These are phyloP conservation scores for Epinotia nisella DNA, from an alignment of 2,888 invertebrate species.

Conservation along the genomic window DNA sequence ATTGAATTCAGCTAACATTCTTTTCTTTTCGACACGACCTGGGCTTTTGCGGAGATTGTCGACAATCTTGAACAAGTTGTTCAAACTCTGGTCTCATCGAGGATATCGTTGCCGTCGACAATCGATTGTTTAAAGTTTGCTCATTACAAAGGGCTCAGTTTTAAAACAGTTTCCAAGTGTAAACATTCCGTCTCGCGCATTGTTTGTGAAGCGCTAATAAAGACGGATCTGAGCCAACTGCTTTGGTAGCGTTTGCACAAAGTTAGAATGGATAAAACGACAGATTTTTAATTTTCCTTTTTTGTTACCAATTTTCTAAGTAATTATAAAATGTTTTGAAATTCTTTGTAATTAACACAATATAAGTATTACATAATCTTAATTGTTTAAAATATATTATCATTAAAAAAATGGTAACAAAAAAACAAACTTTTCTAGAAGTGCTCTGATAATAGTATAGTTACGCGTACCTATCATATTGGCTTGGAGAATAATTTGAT, in stretches of 20 bases:
- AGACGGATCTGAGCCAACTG: constrained; percentile 5
- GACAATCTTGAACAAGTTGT: constrained; percentile 24
- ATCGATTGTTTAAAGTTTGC: constrained; percentile 26
- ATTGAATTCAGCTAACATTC: background rate
- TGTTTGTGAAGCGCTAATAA: constrained; percentile 21
- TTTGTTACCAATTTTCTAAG: no score
- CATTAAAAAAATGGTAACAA: no score
- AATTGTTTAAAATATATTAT: no score
- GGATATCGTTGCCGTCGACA: constrained; percentile 16
- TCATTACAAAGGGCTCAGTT: constrained; percentile 36
- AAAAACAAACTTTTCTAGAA: no score
- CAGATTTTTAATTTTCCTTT: no score
- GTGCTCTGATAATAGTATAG: no score
- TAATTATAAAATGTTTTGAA: no score
- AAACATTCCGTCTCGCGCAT: constrained; percentile 24
- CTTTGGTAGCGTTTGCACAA: background rate
- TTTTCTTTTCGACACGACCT: background rate
- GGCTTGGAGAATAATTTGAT: no score
- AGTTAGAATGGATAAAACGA: no score
- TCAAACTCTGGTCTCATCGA: constrained; percentile 8
- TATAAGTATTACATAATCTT: no score
- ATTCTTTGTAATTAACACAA: no score
- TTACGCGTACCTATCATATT: no score
- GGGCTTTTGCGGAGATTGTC: constrained; percentile 10
- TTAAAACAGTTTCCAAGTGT: constrained; percentile 33